These are phyloP conservation scores for Xenentodon cancila DNA, from an alignment of 2,797 vertebrate genomes.

Conservation along the genomic window DNA sequence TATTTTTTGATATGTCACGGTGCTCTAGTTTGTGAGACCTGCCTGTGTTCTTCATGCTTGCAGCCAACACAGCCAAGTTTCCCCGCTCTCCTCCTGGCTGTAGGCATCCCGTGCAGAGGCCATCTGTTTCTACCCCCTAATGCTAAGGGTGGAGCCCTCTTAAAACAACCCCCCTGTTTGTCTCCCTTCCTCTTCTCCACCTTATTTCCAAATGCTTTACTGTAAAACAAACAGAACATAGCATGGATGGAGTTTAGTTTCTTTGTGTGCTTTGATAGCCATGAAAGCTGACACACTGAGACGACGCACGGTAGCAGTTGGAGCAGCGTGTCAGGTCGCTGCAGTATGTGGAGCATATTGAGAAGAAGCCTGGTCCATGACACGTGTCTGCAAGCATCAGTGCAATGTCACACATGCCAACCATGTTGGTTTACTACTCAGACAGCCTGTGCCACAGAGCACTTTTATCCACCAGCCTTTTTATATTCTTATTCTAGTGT, in stretches of 20 bases:
- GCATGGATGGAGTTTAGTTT: slow-evolving; percentile 66
- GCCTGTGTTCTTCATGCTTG: slow-evolving; percentile 62
- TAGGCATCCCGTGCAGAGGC: slow-evolving; percentile 80
- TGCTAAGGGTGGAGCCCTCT: slow-evolving; percentile 74
- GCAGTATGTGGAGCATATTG: slow-evolving; percentile 60
- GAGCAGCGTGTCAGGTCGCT: slow-evolving; percentile 66
- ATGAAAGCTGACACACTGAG: slow-evolving; percentile 61
- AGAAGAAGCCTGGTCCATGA: slow-evolving; percentile 41
- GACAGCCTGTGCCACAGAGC: slow-evolving; percentile 10
- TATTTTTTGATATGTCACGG: slow-evolving; percentile 70
- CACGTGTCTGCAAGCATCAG: slow-evolving; percentile 65
- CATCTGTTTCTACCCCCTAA: slow-evolving; percentile 79
- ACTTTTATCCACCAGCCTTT: slow-evolving; percentile 27
- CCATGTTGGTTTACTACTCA: slow-evolving; percentile 48
- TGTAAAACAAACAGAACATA: slow-evolving; percentile 75
- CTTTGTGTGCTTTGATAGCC: slow-evolving; percentile 63
- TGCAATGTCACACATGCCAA: slow-evolving; percentile 66
- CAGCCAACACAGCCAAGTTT: slow-evolving; percentile 68
- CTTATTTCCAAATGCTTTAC: slow-evolving; percentile 60
- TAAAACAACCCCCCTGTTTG: slow-evolving; percentile 32
- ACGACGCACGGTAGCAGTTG: slow-evolving; percentile 60
- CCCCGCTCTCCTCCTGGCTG: slow-evolving; percentile 70
- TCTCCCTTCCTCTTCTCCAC: slow-evolving; percentile 36
- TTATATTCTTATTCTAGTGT: slow-evolving; percentile 6
- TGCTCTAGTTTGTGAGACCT: slow-evolving; percentile 60